Percentiles rank a stretch among this genome's conserved stretches.
These are phyloP conservation scores for Pitangus sulphuratus DNA, from an alignment of 2,797 vertebrate genomes.

Conservation along the genomic window DNA sequence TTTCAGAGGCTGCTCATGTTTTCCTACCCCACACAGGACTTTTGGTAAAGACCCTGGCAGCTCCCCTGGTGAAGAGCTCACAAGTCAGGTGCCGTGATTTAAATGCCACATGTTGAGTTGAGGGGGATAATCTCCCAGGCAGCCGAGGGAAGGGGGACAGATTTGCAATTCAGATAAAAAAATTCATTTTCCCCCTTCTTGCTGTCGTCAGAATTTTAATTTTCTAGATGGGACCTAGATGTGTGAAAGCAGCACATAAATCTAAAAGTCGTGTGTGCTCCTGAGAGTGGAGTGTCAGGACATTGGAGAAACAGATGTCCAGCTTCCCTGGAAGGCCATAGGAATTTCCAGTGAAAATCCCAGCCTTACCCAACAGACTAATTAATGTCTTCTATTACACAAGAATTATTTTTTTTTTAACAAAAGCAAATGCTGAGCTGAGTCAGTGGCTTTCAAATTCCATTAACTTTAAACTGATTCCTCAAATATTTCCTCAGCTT, in stretches of 20 bases:
- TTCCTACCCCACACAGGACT: not conserved
- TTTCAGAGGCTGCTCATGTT: not conserved
- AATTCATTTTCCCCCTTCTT: not conserved
- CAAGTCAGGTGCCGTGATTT: not conserved
- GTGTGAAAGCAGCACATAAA: not conserved
- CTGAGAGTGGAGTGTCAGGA: not conserved
- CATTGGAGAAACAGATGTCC: not conserved
- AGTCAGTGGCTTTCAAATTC: not conserved
- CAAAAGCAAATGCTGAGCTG: not conserved
- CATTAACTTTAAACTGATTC: not conserved
- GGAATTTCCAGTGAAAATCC: slow-evolving; percentile 13
- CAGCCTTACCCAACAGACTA: not conserved
- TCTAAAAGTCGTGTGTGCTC: not conserved
- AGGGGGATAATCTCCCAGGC: not conserved
- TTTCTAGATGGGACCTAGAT: not conserved
- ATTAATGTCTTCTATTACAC: not conserved
- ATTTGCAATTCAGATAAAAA: slow-evolving; percentile 22
- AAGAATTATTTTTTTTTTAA: not conserved
- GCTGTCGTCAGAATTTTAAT: not conserved
- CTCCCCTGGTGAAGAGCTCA: not conserved
- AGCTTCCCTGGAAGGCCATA: not conserved
- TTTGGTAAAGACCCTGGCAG: not conserved
- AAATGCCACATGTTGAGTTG: not conserved
- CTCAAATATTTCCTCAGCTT: not conserved
- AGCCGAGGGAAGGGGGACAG: not conserved